Evolutionary conservation across 1,140 invertebrate genomes (phyloP).

Genomic region (Pectinophora gossypiella): DNA sequence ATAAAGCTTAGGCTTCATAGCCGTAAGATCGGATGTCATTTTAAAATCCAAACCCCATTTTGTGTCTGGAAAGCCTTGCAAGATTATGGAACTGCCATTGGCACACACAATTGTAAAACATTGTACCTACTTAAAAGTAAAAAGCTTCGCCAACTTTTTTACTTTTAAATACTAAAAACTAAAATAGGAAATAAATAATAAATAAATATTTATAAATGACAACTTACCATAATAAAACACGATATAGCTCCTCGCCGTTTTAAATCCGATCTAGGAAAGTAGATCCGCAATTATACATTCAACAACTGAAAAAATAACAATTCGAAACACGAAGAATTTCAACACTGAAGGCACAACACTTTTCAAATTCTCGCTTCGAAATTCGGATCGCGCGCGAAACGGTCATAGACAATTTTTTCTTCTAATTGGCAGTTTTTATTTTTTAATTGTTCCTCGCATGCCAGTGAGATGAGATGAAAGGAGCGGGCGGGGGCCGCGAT

Average conservation of each 20-base stretch:
- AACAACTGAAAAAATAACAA: background rate
- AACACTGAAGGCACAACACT: slow-evolving; percentile 28
- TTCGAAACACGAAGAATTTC: slow-evolving; percentile 4
- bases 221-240: slow-evolving; percentile 5
- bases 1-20: no score
- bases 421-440: slow-evolving; percentile 8
- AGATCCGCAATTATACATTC: background rate
- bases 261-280: no score
- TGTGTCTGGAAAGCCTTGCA: no score
- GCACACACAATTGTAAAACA: no score
- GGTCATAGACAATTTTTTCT: slow-evolving; percentile 39
- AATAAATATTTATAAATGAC: background rate
- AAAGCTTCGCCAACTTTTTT: no score
- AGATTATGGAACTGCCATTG: no score
- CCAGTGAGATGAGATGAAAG: slow-evolving; percentile 11
- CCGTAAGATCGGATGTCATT: no score
- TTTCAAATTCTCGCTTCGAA: slow-evolving; percentile 8
- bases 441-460: slow-evolving; percentile 26
- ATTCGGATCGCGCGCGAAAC: slow-evolving; percentile 27
- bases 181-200: background rate
- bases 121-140: no score
- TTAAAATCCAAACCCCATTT: no score
- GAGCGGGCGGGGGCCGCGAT: slow-evolving; percentile 11
- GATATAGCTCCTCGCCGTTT: background rate
- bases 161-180: no score